Base-by-base conservation (phyloP, 2,797 vertebrate genomes). In the Onychomys torridus region DNA sequence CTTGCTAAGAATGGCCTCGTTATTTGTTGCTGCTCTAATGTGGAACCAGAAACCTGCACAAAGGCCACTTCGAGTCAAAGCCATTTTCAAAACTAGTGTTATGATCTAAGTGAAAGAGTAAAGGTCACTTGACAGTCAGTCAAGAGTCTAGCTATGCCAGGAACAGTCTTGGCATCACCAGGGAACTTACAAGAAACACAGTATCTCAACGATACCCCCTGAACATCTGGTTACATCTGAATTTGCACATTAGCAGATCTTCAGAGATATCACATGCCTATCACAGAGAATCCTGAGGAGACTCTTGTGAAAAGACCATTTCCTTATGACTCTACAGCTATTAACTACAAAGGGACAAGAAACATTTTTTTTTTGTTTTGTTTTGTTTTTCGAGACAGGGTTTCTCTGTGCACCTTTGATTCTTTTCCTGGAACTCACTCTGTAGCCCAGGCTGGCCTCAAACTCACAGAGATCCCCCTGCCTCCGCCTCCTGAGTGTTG, bases 181-280 rank as follows among this genome's bases (percentile, higher is more conserved):
- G 81, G 73, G 61, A 79, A 34, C 59, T 61, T 40, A 6, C 0
- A 32, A 46, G 71, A 90, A 69, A n/a, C 1, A 4, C 3, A 34
- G 16, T 3, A 0, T 63, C 84, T 69, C 0, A 0, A 27, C 8
- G 7, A 40, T 8, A 19, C 3, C 34, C 23, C 29, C n/a, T 49
- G 71, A 16, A 16, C 29, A 49, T 12, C 6, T 27, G 32, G 34
- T 37, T 19, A 14, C 0, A 12, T 65, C 63, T 34, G 61, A 69
- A 23, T 29, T 13, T 2, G 17, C 5, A 5, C 3, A 0, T 29
- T 5, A 40, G 1, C 3, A 69, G 71, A 34, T 59, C 6, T 10
- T n/a, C 0, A 10, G 65, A 27, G 43, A n/a, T 14, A 65, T 23
- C 85, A 21, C 2, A 17, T 6, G 4, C 3, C n/a, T n/a, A 12